These are phyloP conservation scores for Gastrophryne carolinensis DNA, from an alignment of 2,797 vertebrate genomes.

Conservation along the genomic window DNA sequence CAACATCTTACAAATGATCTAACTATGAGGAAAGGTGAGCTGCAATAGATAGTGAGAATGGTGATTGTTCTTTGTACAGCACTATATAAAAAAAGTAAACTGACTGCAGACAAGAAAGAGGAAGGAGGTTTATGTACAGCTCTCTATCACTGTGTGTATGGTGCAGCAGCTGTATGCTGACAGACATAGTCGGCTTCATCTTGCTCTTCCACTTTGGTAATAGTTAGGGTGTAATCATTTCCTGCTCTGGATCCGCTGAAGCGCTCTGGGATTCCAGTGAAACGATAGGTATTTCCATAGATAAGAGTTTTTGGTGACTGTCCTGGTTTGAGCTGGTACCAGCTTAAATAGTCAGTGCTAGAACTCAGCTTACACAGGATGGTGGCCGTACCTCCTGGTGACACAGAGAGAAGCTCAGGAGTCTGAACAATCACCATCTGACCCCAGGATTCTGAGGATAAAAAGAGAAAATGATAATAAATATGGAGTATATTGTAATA, in stretches of 20 bases:
- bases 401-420: neutral
- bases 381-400: too few species aligned
- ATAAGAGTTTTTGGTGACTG: neutral
- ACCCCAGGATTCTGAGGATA: neutral
- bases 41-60: too few species aligned
- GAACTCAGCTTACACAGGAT: too few species aligned
- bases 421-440: neutral
- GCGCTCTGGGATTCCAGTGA: neutral
- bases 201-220: neutral
- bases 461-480: neutral
- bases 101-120: too few species aligned
- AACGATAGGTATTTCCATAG: accelerated
- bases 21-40: too few species aligned
- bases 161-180: neutral
- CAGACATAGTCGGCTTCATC: neutral
- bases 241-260: neutral
- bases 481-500: too few species aligned
- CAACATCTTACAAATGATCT: too few species aligned
- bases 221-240: neutral
- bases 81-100: too few species aligned
- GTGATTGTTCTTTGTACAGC: too few species aligned
- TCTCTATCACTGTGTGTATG: neutral
- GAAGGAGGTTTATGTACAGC: neutral
- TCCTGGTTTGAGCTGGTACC: neutral
- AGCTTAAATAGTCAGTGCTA: neutral